Evolutionary conservation across 2,888 invertebrate species (phyloP), one percentile per base, ranked within the genome.

Genomic region (Rotaria sp.): DNA sequence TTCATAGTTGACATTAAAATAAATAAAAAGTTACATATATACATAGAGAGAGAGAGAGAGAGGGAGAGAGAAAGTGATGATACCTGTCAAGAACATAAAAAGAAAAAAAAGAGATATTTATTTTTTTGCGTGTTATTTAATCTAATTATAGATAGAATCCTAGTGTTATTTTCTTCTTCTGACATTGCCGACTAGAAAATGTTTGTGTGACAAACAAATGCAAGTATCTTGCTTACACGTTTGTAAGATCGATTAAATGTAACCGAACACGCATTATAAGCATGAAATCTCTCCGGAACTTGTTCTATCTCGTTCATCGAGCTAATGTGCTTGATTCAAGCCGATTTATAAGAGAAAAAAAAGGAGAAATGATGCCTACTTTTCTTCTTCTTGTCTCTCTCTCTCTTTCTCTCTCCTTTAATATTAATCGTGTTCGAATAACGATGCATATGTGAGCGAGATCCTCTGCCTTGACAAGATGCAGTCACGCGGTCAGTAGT

Each of bases 271-370:
- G 35, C 35, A 35, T 35, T 13, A 15, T 18, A 35, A 30, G 21
- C 67, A 67, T 67, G 67, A 67, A 67, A 67, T 67, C 67, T 67
- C 67, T 35, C 67, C 67, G 67, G 67, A 67, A 67, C 35, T 67
- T 67, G 35, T 21, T 35, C 35, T 67, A 67, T 67, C 67, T 67
- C 35, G 35, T 38, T 67, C 67, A 67, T 67, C 67, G 30, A 30
- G 21, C 30, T 67, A 67, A 67, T 67, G 30, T 67, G 35, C 5
- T 21, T 67, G 67, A 67, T 35, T 67, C 67, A 67, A 67, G 35
- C 35, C 15, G 35, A 67, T 35, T 67, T 67, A 38, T 7, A 67
- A 35, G 15, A 30, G 11, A 13, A 59, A 59, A 30, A 30, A 30
- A 67, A 1, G 30, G 35, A 67, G 67, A 35, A 50, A 50, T 50